A percentile compares a stretch with the other conserved stretches of the same genome.
Evolutionary conservation across 2,113 vertebrate species (phyloP).

Genomic region (Odontesthes bonariensis): DNA sequence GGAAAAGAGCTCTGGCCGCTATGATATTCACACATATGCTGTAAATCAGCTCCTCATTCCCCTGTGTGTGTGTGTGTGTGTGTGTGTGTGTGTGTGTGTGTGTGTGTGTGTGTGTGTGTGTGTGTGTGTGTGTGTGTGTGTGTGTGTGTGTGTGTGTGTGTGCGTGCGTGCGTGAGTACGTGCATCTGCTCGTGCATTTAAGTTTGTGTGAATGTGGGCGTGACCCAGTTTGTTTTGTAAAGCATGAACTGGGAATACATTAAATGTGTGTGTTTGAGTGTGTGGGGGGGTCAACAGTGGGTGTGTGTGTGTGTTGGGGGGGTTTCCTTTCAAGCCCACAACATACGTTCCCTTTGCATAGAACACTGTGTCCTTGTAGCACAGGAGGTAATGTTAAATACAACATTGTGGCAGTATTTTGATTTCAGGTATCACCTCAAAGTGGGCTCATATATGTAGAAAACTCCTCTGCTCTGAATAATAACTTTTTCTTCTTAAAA

Average conservation of each 20-base stretch:
- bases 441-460: too few relatives aligned
- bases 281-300: slow-evolving; percentile 13
- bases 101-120: slow-evolving; percentile 8
- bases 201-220: slow-evolving; percentile 28
- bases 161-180: slow-evolving; percentile 7
- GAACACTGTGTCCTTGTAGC: slow-evolving; percentile 67
- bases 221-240: slow-evolving; percentile 29
- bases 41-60: slow-evolving; percentile 65
- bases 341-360: slow-evolving; percentile 42
- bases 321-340: slow-evolving; percentile 49
- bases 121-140: slow-evolving; percentile 15
- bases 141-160: slow-evolving; percentile 11
- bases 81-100: slow-evolving; percentile 8
- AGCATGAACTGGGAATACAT: background rate
- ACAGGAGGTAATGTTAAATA: slow-evolving; percentile 23
- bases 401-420: background rate
- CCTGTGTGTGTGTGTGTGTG: slow-evolving; percentile 2
- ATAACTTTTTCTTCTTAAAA: too few relatives aligned
- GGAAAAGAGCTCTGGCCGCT: slow-evolving; percentile 75
- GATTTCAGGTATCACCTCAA: background rate
- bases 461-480: too few relatives aligned
- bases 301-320: slow-evolving; percentile 24
- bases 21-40: slow-evolving; percentile 73
- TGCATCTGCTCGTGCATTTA: too few relatives aligned
- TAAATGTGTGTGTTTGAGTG: background rate